Conservation (phyloP, 2,888 invertebrate species). For the Alentia gelatinosa region DNA sequence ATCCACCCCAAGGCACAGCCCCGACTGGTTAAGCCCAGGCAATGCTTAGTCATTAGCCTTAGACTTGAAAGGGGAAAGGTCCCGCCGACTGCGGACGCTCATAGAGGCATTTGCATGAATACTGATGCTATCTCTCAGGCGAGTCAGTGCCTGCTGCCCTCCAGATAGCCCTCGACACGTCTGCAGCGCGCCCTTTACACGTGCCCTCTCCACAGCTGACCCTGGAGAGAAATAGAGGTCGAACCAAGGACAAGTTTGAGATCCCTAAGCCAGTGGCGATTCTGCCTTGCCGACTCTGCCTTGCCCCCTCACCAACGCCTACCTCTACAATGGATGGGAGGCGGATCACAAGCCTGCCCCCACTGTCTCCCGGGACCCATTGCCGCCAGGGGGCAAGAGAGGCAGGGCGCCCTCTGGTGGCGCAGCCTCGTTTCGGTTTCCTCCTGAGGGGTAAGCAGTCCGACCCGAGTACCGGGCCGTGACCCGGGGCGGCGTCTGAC, state of each 20-base stretch:
- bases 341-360: background rate
- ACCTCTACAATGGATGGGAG: slow-evolving; percentile 9
- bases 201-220: background rate
- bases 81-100: background rate
- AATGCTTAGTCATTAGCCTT: background rate
- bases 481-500: background rate
- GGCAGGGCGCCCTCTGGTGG: background rate
- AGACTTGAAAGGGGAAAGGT: slow-evolving; percentile 33
- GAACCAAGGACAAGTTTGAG: background rate
- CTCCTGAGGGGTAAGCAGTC: background rate
- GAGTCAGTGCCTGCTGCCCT: background rate
- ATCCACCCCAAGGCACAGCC: too few relatives aligned
- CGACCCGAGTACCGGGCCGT: background rate
- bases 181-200: background rate
- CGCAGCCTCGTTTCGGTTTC: slow-evolving; percentile 11
- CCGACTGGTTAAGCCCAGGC: background rate
- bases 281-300: too few relatives aligned
- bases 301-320: background rate
- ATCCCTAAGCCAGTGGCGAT: background rate
- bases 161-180: slow-evolving; percentile 41
- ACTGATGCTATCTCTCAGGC: slow-evolving; percentile 30
- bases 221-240: slow-evolving; percentile 18
- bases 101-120: slow-evolving; percentile 5
- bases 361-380: slow-evolving; percentile 2
- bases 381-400: slow-evolving; percentile 1